Evolutionary conservation across 1,140 invertebrate species (phyloP), one percentile per base, ranked within the genome.

Genomic region (Batillaria attramentaria): DNA sequence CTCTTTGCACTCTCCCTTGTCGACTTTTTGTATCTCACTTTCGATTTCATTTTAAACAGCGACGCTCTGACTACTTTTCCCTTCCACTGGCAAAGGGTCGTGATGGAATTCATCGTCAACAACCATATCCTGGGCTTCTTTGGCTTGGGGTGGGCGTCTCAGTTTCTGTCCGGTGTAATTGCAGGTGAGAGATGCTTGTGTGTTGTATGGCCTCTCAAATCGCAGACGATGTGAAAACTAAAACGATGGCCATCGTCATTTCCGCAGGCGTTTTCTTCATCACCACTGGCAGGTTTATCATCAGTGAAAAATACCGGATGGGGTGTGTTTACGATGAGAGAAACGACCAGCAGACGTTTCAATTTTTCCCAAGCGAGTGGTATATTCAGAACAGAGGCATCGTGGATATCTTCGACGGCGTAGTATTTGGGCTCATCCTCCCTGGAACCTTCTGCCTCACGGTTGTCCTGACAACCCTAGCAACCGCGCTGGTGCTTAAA

Each of bases 171-270:
- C 13, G n/a, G 31, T 13, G 31, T 73, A 3, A 73, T 73, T 4
- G 72, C 72, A 24, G 31, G 72, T 13, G 72, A 73, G 35, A 73
- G 72, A 60, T 73, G 72, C 6, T 35, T 73, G 0, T 73, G 72
- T 37, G 72, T 73, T 3, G 31, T 57, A 18, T 37, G 46, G 31
- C 72, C 72, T 33, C n/a, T 73, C 4, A 24, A 39, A 73, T 50
- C 72, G 8, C 20, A 31, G 18, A 37, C 0, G 18, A 18, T 73
- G n/a, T 24, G 46, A 54, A 57, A 57, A 73, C 72, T 6, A 54
- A 37, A 28, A 73, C 13, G 3, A 57, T 57, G 18, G 46, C 31
- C 39, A 24, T 73, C 18, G 20, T 60, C 20, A n/a, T 73, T 10
- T 20, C 57, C 0, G 2, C 39, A 24, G 72, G 28, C 24, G 4